Evolutionary conservation across 2,113 vertebrate genomes (phyloP), one percentile per base, ranked within the genome.

Genomic region (Phaethon lepturus): DNA sequence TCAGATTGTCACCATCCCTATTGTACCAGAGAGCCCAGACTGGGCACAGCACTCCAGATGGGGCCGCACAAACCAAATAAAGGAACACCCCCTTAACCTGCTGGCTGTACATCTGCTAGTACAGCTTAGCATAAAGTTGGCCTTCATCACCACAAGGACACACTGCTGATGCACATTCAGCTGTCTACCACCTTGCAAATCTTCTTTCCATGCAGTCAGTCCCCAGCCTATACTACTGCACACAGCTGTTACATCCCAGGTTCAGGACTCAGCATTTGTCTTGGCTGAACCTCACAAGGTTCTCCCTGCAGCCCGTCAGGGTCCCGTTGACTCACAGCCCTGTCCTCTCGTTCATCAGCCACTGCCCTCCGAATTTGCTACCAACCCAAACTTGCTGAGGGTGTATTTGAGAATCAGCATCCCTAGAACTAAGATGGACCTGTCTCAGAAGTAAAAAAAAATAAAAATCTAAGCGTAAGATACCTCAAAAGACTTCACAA

Each of bases 111-210:
- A 23, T 50, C 31, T 58, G 55, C 56, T 60, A 40, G 35, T 5
- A 10, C 5, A 10, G 40, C 8, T 79, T 31, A 66, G 11, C 5
- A 58, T 52, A 18, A 55, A 9, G 20, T 3, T 19, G 29, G 28
- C 60, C n/a, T 53, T 53, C 60, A 31, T 6, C 3, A 0, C 19
- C 42, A 63, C 64, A 42, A 66, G 56, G 74, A 62, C 82, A 52
- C 1, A 1, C 0, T 17, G 24, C 40, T 56, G 40, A 80, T 0
- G 0, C 29, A 45, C 22, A 12, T 19, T 28, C 47, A 2, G 7
- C 40, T 68, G 38, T 11, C 56, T 28, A 23, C 17, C 2, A 6
- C 49, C 55, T 16, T 31, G 19, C 31, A 71, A 56, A 87, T 35
- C 52, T 22, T 31, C 53, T 15, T 69, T 44, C 78, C 22, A 5